Conservation (phyloP, 2,797 vertebrate species). For the Pantherophis alleghaniensis region DNA sequence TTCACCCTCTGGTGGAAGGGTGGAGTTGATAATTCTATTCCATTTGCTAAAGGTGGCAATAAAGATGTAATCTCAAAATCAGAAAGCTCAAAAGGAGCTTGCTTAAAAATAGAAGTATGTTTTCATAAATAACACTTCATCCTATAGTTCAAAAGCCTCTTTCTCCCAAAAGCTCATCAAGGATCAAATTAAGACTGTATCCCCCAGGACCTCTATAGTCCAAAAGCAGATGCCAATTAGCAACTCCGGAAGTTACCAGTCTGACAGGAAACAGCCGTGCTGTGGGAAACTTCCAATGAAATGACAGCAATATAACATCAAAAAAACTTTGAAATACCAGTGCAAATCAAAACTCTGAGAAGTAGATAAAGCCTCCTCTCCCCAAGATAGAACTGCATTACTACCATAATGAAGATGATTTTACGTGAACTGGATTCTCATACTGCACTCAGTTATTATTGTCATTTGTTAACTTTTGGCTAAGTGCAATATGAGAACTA, state of each 20-base stretch:
- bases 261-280: constrained; percentile 25
- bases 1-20: background rate
- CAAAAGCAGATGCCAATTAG: background rate
- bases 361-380: constrained; percentile 35
- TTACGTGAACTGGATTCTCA: background rate
- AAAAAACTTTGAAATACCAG: constrained; percentile 49
- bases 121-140: constrained; percentile 14
- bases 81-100: background rate
- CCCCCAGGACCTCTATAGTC: constrained; percentile 28
- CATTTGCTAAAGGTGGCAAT: background rate
- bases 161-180: background rate
- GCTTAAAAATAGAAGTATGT: background rate
- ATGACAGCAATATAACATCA: constrained; percentile 44
- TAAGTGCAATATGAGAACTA: background rate
- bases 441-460: too few species aligned
- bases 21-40: background rate
- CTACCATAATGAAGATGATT: background rate
- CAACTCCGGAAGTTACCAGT: constrained; percentile 2
- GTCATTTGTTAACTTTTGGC: background rate
- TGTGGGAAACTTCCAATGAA: constrained; percentile 49
- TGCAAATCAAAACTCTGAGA: background rate
- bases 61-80: background rate
- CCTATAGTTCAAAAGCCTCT: constrained; percentile 4
- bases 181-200: background rate
- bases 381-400: background rate